Evolutionary conservation across 2,113 vertebrate genomes (phyloP).

Genomic region (Brevimyrus niger): DNA sequence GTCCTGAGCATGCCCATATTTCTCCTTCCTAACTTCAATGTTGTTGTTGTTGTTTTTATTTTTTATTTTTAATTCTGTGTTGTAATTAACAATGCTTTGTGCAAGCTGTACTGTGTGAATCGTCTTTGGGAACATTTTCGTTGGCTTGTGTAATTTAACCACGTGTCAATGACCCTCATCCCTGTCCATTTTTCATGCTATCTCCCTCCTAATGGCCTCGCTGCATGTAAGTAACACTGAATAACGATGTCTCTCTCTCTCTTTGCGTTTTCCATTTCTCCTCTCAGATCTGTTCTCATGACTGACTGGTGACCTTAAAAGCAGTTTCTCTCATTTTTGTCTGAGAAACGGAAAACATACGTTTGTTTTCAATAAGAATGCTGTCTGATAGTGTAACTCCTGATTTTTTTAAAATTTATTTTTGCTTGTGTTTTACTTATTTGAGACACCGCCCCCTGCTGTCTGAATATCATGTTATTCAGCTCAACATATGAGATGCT

Average conservation of each 20-base stretch:
- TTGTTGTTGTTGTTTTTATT: background rate
- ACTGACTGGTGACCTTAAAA: slow-evolving; percentile 27
- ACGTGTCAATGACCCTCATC: slow-evolving; percentile 80
- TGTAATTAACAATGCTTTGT: slow-evolving; percentile 57
- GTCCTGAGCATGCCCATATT: background rate
- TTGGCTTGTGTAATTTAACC: slow-evolving; percentile 79
- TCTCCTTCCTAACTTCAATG: background rate
- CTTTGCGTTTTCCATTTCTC: slow-evolving; percentile 25
- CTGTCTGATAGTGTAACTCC: background rate
- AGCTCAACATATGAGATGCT: background rate
- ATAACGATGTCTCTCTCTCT: slow-evolving; percentile 70
- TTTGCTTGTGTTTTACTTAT: background rate
- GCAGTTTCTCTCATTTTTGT: slow-evolving; percentile 37
- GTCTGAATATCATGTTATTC: background rate
- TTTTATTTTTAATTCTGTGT: background rate
- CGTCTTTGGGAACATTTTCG: slow-evolving; percentile 66
- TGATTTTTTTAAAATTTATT: background rate
- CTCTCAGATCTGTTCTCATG: background rate
- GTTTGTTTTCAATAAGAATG: slow-evolving; percentile 32
- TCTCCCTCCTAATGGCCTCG: slow-evolving; percentile 94
- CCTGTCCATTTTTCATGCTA: slow-evolving; percentile 97
- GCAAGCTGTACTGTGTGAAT: slow-evolving; percentile 72
- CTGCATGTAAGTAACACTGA: slow-evolving; percentile 99
- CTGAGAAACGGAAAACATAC: slow-evolving; percentile 31
- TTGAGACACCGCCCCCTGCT: background rate